phyloP scores from a whole-genome alignment of 64 coral and sea anemone genomes.

The Hydrozoanthus tunicans region DNA sequence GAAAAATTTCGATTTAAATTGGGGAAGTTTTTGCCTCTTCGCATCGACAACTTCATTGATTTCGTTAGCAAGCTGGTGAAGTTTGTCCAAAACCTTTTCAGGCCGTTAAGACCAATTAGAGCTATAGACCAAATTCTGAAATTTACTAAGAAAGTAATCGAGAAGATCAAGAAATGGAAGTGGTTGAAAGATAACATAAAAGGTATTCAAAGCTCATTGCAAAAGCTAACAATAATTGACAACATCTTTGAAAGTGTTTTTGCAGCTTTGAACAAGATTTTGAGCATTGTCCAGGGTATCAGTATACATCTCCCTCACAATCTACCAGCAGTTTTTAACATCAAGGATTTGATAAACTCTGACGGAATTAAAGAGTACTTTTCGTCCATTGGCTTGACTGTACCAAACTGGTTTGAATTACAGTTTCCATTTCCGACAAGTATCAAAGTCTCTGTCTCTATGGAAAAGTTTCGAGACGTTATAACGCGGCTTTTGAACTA shows the following conservation, averaged over 20 bases:
- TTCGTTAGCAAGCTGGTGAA: constrained; percentile 64
- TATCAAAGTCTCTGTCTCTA: too few species aligned
- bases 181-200: background rate
- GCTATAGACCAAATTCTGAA: constrained; percentile 24
- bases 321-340: constrained; percentile 63
- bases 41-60: constrained; percentile 44
- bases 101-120: constrained; percentile 48
- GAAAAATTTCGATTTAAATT: constrained; percentile 61
- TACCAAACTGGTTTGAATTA: constrained; percentile 59
- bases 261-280: constrained; percentile 32
- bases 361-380: constrained; percentile 64
- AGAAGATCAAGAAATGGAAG: background rate
- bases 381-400: constrained; percentile 9
- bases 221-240: constrained; percentile 42
- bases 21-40: constrained; percentile 22
- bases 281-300: constrained; percentile 46
- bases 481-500: constrained; percentile 42
- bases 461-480: too few species aligned
- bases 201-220: constrained; percentile 15
- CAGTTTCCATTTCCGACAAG: constrained; percentile 61
- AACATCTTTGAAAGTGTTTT: constrained; percentile 34
- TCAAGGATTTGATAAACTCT: constrained; percentile 63
- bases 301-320: constrained; percentile 57
- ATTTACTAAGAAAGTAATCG: constrained; percentile 29
- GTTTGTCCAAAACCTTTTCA: constrained; percentile 54